Base-by-base conservation (phyloP, 2,888 invertebrate species). In the Spodoptera littoralis region DNA sequence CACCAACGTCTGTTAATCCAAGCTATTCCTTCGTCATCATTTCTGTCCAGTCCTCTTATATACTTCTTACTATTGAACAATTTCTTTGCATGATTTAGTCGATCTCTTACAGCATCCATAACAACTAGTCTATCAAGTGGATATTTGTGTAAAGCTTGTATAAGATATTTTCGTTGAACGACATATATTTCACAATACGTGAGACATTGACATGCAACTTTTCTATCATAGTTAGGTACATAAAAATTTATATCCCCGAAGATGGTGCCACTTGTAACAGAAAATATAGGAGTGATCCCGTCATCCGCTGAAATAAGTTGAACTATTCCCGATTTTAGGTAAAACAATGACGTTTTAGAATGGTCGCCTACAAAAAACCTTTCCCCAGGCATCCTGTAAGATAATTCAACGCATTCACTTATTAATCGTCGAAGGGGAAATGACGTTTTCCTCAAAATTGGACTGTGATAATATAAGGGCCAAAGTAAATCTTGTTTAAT, bases 1-100 rank as follows among this genome's bases (percentile, higher is more conserved):
- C 90, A 90, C 92, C 92, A 92, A 9, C 91, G 85, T 62, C 73
- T 84, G 68, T 90, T 91, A 4, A 92, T 73, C 92, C 92, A 92
- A 18, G 85, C 84, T 52, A 91, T 81, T 11, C 90, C 88, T 79
- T 92, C 91, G 59, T 89, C 89, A 77, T 91, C 91, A 30, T 83
- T 80, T 78, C 91, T 86, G 48, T 91, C 90, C 61, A 88, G 59
- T 1, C 89, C 90, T 72, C 80, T 83, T 3, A 90, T 73, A 43
- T 85, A 76, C 58, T 85, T 80, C 79, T 92, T 92, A 70, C 87
- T 88, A 2, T 74, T 73, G 60, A 86, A 84, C 18, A 92, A 71
- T 18, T 84, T 84, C 30, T 76, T 84, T 13, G 91, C 92, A 69
- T 92, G 92, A 60, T 87, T 80, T 4, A 92, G 68, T 77, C 89